Percentiles rank a stretch among this genome's conserved stretches.
These are phyloP conservation scores for Chydorus sphaericus DNA, from an alignment of 2,888 invertebrate species.

Conservation along the genomic window DNA sequence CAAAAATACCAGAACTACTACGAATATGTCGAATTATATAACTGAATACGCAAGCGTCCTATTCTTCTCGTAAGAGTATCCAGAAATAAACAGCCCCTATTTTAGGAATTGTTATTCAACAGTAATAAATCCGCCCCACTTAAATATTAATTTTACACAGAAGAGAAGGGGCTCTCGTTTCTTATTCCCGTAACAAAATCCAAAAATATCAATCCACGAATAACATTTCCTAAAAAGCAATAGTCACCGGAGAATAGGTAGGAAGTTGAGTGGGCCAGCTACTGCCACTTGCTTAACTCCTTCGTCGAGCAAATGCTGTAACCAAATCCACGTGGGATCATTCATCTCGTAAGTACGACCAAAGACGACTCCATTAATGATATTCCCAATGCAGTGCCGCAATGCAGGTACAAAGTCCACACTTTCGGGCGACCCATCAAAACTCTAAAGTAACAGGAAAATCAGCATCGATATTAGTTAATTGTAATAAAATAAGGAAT, in stretches of 20 bases:
- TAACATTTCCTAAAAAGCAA: background rate
- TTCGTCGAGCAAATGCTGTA: conserved; percentile 63
- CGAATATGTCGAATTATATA: too few species aligned
- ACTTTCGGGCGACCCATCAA: background rate
- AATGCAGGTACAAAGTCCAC: conserved; percentile 24
- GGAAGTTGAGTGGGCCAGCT: conserved; percentile 66
- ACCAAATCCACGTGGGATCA: conserved; percentile 59
- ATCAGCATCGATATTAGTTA: background rate
- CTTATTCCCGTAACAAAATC: too few species aligned
- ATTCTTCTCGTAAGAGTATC: too few species aligned
- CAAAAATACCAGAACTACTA: too few species aligned
- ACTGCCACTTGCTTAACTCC: conserved; percentile 69
- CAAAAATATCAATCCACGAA: background rate
- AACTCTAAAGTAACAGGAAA: background rate
- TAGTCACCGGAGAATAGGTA: conserved; percentile 56
- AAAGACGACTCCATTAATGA: conserved; percentile 60
- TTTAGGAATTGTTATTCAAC: too few species aligned
- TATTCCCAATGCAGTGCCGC: conserved; percentile 58
- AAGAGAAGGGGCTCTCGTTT: too few species aligned
- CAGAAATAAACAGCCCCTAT: too few species aligned
- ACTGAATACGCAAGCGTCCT: too few species aligned
- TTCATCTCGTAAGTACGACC: conserved; percentile 45
- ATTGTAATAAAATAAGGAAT: too few species aligned
- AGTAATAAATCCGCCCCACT: too few species aligned
- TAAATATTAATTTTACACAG: too few species aligned